These are phyloP conservation scores for Hippolais icterina DNA, from an alignment of 2,113 vertebrate genomes.

Conservation along the genomic window DNA sequence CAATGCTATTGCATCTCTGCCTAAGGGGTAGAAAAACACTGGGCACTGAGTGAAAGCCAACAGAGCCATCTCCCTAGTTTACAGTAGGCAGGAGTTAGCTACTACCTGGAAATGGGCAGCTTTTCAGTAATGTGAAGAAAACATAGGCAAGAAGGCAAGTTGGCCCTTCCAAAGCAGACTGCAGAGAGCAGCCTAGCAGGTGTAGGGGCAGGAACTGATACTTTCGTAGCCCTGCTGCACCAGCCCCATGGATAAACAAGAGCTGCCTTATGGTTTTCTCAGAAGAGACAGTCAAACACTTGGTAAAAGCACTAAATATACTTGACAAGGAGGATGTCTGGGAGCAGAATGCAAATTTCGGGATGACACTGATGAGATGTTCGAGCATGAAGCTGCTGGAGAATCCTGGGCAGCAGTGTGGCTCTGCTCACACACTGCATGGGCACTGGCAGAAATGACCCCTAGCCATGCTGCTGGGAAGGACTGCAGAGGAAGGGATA, in stretches of 20 bases:
- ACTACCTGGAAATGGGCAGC: background rate
- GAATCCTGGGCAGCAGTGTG: background rate
- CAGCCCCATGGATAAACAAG: background rate
- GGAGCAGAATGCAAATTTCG: background rate
- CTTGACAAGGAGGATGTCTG: background rate
- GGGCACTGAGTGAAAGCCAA: background rate
- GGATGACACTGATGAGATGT: fast-evolving
- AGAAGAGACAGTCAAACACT: background rate
- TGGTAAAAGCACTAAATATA: background rate
- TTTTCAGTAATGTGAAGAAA: fast-evolving
- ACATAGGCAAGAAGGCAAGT: background rate
- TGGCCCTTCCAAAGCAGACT: background rate
- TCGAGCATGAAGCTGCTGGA: background rate
- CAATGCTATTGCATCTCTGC: background rate
- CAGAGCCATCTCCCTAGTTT: background rate
- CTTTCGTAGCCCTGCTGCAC: background rate
- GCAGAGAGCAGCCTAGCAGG: background rate
- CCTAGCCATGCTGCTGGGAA: background rate
- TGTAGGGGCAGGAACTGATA: background rate
- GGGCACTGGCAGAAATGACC: background rate
- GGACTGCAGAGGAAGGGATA: background rate
- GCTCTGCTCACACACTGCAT: background rate
- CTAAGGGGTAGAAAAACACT: background rate
- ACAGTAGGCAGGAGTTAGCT: background rate
- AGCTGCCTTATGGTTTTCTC: background rate